Percentiles rank a stretch among this genome's conserved stretches.
These are phyloP conservation scores for Puma concolor DNA, from an alignment of 2,113 vertebrate genomes.

Conservation along the genomic window DNA sequence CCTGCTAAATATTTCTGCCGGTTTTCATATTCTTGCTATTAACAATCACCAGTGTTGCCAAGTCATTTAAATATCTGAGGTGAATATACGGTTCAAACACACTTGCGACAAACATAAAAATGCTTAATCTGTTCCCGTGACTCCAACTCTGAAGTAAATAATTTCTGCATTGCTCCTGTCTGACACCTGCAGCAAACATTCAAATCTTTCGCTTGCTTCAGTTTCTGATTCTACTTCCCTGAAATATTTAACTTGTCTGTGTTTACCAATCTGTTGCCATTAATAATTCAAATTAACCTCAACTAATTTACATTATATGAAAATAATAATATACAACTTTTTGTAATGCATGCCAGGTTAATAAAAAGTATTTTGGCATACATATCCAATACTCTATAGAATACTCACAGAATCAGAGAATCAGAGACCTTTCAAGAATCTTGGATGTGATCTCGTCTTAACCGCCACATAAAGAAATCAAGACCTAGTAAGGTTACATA, in stretches of 20 bases:
- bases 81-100: conserved; percentile 19
- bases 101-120: background rate
- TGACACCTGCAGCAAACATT: background rate
- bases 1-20: background rate
- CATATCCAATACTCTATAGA: background rate
- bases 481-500: background rate
- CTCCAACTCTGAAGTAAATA: conserved; percentile 3
- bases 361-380: background rate
- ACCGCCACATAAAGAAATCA: background rate
- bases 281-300: conserved; percentile 23
- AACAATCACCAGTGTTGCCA: background rate
- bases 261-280: background rate
- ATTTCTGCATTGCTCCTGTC: background rate
- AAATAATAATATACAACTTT: background rate
- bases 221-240: background rate
- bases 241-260: background rate
- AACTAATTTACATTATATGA: background rate
- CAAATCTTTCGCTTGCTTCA: background rate
- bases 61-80: conserved; percentile 26
- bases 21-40: background rate
- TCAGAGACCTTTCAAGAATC: background rate
- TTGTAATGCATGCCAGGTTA: background rate
- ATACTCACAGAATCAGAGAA: background rate
- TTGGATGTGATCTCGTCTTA: background rate
- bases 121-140: background rate